A percentile compares a stretch with the other conserved stretches of the same genome.
phyloP scores from a whole-genome alignment of 53 echinoderm and acorn worm species.

The Crossaster papposus region DNA sequence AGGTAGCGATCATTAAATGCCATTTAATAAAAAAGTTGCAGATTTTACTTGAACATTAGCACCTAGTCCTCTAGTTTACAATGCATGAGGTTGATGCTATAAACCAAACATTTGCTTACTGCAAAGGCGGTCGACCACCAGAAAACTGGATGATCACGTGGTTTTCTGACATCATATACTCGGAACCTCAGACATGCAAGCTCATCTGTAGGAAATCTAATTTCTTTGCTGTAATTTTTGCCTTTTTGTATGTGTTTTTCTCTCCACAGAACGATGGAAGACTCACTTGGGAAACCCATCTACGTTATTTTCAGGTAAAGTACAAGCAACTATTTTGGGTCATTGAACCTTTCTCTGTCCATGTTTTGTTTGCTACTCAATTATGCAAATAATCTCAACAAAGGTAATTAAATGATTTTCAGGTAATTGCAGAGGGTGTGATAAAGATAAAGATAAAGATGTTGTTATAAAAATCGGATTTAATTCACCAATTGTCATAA shows the following conservation, averaged over 20 bases:
- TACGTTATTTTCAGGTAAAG: slow-evolving; percentile 98
- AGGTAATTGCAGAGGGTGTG: not conserved
- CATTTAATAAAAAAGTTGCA: too few relatives aligned
- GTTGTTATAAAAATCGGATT: not conserved
- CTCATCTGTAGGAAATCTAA: too few relatives aligned
- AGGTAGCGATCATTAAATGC: too few relatives aligned
- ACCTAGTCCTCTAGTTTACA: too few relatives aligned
- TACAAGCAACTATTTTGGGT: not conserved
- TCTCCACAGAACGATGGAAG: slow-evolving; percentile 84
- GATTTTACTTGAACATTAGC: too few relatives aligned
- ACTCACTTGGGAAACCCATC: slow-evolving; percentile 91
- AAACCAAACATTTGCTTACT: too few relatives aligned
- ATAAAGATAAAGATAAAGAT: not conserved
- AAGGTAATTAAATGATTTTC: not conserved
- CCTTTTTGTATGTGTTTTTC: not conserved
- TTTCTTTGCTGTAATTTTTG: not conserved
- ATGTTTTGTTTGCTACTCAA: not conserved
- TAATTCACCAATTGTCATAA: not conserved
- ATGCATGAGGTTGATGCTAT: too few relatives aligned
- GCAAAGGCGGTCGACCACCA: too few relatives aligned
- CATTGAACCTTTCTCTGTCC: not conserved
- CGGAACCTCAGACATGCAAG: too few relatives aligned
- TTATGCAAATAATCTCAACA: not conserved
- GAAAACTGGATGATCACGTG: too few relatives aligned
- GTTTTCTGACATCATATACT: too few relatives aligned